Evolutionary conservation across 2,888 invertebrate species (phyloP), one percentile per base, ranked within the genome.

Genomic region (Timema podura): DNA sequence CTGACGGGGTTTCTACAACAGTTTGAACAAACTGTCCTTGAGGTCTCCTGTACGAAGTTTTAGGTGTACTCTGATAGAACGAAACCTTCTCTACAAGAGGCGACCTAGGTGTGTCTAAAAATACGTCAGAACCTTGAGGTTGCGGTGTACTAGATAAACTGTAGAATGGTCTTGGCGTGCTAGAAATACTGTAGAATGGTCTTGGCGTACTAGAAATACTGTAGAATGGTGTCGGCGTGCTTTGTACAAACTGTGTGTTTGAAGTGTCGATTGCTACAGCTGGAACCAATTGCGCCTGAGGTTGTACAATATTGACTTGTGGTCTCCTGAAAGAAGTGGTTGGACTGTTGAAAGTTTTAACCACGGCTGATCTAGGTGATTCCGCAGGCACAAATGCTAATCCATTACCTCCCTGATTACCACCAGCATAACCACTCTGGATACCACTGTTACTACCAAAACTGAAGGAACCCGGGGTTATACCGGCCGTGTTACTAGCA

Each of bases 1-100:
- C 44, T 44, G 30, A 30, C 11, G 61, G 61, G 30, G 30, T 30
- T 44, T 61, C 44, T 45, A 61, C 61, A 11, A 61, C 44, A 61
- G 61, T 61, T 61, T 61, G 16, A 61, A 61, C 44, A 61, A 61
- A 13, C 44, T 61, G 61, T 61, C 30, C 61, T 30, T 61, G 61
- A 5, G 44, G 61, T 16, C 6, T 44, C 11, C 30, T 30, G 3
- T 30, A 30, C 30, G 5, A 30, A 44, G 61, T 61, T 13, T 45
- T 16, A 13, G 61, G 61, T 11, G 61, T 61, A 10, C 61, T 61
- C 44, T 61, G 61, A 13, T 61, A 61, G 30, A 30, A 30, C 1
- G 30, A 30, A 30, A 30, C 30, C 30, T 30, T 30, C 3, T 30
- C 30, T 30, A 30, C 30, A 30, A 30, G 30, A 30, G 30, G 30